Evolutionary conservation across 2,113 vertebrate species (phyloP).

Genomic region (Cyanoramphus novaezelandiae): DNA sequence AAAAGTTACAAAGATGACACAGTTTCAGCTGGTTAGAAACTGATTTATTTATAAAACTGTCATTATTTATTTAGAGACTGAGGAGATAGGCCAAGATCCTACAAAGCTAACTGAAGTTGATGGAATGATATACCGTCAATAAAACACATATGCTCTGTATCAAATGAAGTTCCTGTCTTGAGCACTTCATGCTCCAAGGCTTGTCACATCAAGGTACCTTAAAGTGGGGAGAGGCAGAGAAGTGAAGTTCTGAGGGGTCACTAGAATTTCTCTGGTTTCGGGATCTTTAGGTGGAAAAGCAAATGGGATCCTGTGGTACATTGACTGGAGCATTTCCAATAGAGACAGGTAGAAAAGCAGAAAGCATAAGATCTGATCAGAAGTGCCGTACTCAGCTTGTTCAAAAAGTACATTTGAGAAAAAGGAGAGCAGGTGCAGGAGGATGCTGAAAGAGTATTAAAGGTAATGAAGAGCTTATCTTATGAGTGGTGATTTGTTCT

Average conservation of each 20-base stretch:
- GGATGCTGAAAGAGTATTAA: background rate
- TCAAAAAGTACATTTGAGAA: background rate
- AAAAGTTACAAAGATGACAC: slow-evolving; percentile 49
- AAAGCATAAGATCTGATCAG: background rate
- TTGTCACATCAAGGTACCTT: background rate
- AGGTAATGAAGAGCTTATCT: background rate
- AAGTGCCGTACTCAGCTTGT: background rate
- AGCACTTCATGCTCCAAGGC: background rate
- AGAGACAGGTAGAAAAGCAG: background rate
- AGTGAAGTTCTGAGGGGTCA: background rate
- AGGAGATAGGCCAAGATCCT: slow-evolving; percentile 52
- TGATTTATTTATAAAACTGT: slow-evolving; percentile 58
- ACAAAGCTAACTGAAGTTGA: slow-evolving; percentile 27
- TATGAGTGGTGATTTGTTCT: background rate
- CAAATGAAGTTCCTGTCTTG: background rate
- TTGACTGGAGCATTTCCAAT: background rate
- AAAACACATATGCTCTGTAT: slow-evolving; percentile 16
- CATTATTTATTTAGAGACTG: slow-evolving; percentile 61
- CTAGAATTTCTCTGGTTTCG: background rate
- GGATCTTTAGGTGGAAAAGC: background rate
- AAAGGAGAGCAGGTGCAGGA: background rate
- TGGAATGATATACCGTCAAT: slow-evolving; percentile 1
- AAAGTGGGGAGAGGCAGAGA: background rate
- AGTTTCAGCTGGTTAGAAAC: slow-evolving; percentile 50
- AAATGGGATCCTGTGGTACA: background rate